Base-by-base conservation (phyloP, 2,888 invertebrate genomes). In the Conistra vaccinii region DNA sequence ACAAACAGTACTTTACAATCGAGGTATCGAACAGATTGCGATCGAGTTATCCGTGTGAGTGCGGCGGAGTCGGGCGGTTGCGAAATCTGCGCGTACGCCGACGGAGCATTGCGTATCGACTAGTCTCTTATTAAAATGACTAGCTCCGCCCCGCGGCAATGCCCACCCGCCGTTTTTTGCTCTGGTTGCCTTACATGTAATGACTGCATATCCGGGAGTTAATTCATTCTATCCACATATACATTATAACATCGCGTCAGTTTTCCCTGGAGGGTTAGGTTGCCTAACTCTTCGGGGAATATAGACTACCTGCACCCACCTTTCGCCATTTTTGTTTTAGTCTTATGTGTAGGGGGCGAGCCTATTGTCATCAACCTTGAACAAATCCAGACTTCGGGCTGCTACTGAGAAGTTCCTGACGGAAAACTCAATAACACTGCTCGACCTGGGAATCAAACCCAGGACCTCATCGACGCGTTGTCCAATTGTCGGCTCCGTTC, bases 31-130 rank as follows among this genome's bases (percentile, higher is more conserved):
- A 77, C 84, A 88, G 90, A 91, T 91, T 89, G 87, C 88, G 90
- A 93, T 92, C 91, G 90, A 91, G 88, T 90, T 91, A 89, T 89
- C 85, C 88, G 86, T 85, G 85, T 82, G 85, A 86, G 86, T 82
- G 80, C 83, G 80, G 84, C 76, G 45, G 53, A 78, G 53, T 60
- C 65, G 55, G 55, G 39, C 69, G 63, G 65, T 92, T 92, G 81
- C 89, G 89, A 89, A 90, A 92, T 69, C 26, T 66, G 73, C 81
- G 76, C 80, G 32, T 61, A 62, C 84, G 78, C 69, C 51, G 73
- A 70, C 78, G 66, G 58, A 62, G 55, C 68, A 63, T 85, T 88
- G 83, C 88, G 84, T 84, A 86, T 80, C 77, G 80, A 84, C 84
- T 77, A 69, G 81, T 81, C 81, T 78, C 83, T 67, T 86, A 84